phyloP scores from a whole-genome alignment of 2,888 invertebrate species.

The Caenorhabditis sp. region DNA sequence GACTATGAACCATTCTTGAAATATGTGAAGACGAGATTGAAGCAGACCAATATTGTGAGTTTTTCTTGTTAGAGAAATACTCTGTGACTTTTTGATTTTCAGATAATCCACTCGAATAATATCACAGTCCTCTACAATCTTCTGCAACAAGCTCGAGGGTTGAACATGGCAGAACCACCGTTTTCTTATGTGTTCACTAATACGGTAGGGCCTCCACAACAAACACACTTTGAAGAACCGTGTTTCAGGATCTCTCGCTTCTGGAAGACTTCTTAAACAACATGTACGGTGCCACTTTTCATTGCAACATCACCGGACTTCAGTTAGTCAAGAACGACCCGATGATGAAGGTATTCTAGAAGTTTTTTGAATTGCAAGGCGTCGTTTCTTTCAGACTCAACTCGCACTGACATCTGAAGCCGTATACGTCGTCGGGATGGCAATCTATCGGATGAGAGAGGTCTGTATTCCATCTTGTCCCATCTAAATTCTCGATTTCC shows the following conservation, averaged over 20 bases:
- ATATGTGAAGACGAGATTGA: slow-evolving; percentile 75
- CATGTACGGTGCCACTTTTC: slow-evolving; percentile 74
- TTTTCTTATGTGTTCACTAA: slow-evolving; percentile 81
- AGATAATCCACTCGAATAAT: slow-evolving; percentile 81
- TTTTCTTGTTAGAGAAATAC: background rate
- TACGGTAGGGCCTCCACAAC: too few species aligned
- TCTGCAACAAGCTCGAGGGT: slow-evolving; percentile 74
- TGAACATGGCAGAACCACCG: slow-evolving; percentile 81
- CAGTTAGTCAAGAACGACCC: slow-evolving; percentile 79
- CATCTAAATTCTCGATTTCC: slow-evolving; percentile 7
- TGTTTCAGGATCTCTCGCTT: slow-evolving; percentile 77
- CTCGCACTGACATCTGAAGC: slow-evolving; percentile 80
- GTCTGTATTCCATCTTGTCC: slow-evolving; percentile 11
- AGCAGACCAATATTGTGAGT: slow-evolving; percentile 79
- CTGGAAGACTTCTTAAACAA: slow-evolving; percentile 80
- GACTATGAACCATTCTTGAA: slow-evolving; percentile 79
- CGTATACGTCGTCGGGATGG: slow-evolving; percentile 75
- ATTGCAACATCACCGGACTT: slow-evolving; percentile 82
- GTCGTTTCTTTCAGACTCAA: slow-evolving; percentile 69
- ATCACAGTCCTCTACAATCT: slow-evolving; percentile 78
- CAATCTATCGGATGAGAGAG: slow-evolving; percentile 71
- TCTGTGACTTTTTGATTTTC: background rate
- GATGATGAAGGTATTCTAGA: slow-evolving; percentile 75
- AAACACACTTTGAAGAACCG: too few species aligned
- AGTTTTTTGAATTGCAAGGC: background rate